phyloP scores from a whole-genome alignment of 2,888 invertebrate species.

The Bruchidius siliquastri region DNA sequence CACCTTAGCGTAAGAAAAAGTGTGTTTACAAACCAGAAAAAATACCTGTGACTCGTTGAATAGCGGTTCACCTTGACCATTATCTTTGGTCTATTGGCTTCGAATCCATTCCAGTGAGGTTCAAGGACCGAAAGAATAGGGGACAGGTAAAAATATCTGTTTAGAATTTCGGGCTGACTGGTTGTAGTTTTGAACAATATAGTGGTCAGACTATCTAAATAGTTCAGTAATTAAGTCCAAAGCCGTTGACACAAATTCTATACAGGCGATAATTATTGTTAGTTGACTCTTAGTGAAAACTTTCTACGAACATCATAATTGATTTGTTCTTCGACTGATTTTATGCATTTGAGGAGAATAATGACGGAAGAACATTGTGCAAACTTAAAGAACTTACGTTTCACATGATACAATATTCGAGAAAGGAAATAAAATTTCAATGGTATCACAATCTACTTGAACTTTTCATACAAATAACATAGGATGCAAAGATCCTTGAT shows the following conservation, averaged over 20 bases:
- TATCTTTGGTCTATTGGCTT: slow-evolving; percentile 19
- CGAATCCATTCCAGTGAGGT: slow-evolving; percentile 3
- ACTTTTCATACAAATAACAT: background rate
- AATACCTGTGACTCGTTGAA: slow-evolving; percentile 9
- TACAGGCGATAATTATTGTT: background rate
- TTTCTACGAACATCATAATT: background rate
- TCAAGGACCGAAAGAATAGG: background rate
- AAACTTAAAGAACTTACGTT: background rate
- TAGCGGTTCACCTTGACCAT: slow-evolving; percentile 30
- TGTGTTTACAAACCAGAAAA: slow-evolving; percentile 5
- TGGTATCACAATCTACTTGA: background rate
- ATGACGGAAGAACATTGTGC: background rate
- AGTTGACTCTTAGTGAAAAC: background rate
- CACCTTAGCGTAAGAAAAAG: background rate
- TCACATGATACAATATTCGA: background rate
- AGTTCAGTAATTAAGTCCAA: background rate
- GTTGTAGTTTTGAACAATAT: background rate
- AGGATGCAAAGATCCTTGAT: background rate
- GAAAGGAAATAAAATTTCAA: background rate
- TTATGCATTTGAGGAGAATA: background rate
- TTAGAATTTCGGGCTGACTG: background rate
- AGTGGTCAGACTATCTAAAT: background rate
- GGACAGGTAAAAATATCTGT: background rate
- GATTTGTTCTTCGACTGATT: background rate
- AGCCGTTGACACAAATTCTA: background rate